Base-by-base conservation (phyloP, 2,888 invertebrate genomes). In the Uloborus plumipes region DNA sequence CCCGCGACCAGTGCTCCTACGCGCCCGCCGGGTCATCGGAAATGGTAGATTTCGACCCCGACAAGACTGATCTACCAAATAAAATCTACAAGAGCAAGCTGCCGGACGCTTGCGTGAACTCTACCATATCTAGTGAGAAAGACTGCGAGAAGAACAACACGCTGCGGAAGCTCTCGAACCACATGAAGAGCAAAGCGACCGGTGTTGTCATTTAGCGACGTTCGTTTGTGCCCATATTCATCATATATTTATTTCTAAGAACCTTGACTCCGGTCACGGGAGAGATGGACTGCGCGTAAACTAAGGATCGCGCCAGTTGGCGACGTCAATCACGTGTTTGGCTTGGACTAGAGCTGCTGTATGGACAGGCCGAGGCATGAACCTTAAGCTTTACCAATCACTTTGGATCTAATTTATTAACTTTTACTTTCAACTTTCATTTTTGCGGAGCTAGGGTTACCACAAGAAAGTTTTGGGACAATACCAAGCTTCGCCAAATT, bases 101-200 rank as follows among this genome's bases (percentile, higher is more conserved):
- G 89, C 93, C 94, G 71, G 95, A 95, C 89, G 93, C 94, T 89
- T 92, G 94, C 87, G 95, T 95, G 90, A 94, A 94, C 89, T 94
- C 94, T 31, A 86, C 86, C 39, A 87, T 90, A 26, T 91, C 92
- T 89, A 89, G 89, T 53, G 92, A 92, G 85, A 94, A 94, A 91
- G 94, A 94, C 91, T 93, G 94, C 88, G 93, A 92, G 87, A 94
- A 94, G 90, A 93, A 93, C 89, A 92, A 93, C 85, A 93, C 77
- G 6, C 67, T 83, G 16, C 61, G 66, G 51, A 83, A 83, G 69
- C 77, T 83, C 11, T 73, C 76, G 18, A 83, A 83, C 58, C 83
- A 77, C 26, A 69, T 73, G 22, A 73, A 76, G 73, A 73, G 71
- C 66, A 77, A 77, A 55, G 71, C 67, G 0, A 65, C 61, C 4